Base-by-base conservation (phyloP, 2,888 invertebrate species). In the Hirtodrosophila duncani region DNA sequence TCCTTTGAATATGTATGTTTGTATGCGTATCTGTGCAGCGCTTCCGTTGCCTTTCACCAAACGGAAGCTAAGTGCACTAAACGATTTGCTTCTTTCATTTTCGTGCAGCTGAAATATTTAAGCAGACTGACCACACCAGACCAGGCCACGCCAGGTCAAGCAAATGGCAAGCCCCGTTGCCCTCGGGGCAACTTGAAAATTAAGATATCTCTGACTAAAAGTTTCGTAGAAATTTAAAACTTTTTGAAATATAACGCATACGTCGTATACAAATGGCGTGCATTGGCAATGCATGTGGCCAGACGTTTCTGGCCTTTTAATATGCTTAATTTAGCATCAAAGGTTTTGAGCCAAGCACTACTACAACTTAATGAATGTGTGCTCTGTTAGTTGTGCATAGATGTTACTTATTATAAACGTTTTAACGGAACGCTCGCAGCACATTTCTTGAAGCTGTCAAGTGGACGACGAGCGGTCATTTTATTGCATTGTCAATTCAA, bases 401-500 rank as follows among this genome's bases (percentile, higher is more conserved):
- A n/a, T n/a, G n/a, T n/a, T n/a, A n/a, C n/a, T n/a, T n/a, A n/a
- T n/a, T n/a, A n/a, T n/a, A n/a, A n/a, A n/a, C n/a, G n/a, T n/a
- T n/a, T n/a, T n/a, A n/a, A n/a, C n/a, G n/a, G n/a, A n/a, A n/a
- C n/a, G n/a, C n/a, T n/a, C n/a, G n/a, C n/a, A n/a, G n/a, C n/a
- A n/a, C n/a, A n/a, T n/a, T n/a, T n/a, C n/a, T 7, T 8, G 26
- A 16, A 37, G 37, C 26, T 24, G 53, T 75, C 70, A 70, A 58
- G 61, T 79, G 78, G 45, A 42, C 63, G 34, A 34, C 48, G 51
- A 45, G 38, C 43, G 49, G 68, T 56, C 68, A 60, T 77, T 72
- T 72, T 72, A 80, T 75, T 78, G 81, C 79, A 78, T 67, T 75
- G 79, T 78, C 79, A 81, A 81, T 75, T 81, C 81, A 75, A 75